phyloP scores from a whole-genome alignment of 2,113 vertebrate species.

The Anhinga anhinga region DNA sequence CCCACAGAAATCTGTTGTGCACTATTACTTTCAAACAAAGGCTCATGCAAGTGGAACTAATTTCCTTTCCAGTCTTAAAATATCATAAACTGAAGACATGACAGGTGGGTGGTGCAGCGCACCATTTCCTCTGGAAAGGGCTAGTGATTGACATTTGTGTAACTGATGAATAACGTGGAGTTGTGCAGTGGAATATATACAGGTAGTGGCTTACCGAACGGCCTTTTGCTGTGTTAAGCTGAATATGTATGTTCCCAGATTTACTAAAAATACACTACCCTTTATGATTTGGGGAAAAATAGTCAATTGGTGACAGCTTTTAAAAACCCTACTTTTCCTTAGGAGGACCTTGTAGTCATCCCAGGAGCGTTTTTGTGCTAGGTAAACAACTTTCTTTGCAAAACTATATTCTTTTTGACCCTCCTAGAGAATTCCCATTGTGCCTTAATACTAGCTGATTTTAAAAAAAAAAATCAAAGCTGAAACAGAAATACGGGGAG shows the following conservation, averaged over 20 bases:
- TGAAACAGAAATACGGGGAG: background rate
- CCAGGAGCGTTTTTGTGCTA: background rate
- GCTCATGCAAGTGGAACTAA: background rate
- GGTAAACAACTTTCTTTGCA: background rate
- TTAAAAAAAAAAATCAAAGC: background rate
- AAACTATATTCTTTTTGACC: background rate
- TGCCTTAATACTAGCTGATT: background rate
- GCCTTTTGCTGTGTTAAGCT: background rate
- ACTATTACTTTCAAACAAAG: background rate
- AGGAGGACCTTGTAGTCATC: background rate
- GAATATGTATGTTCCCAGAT: background rate
- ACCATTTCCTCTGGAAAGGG: background rate
- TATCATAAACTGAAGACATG: background rate
- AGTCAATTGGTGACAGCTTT: background rate
- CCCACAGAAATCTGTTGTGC: constrained; percentile 1
- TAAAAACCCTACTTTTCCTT: background rate
- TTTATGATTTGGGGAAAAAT: background rate
- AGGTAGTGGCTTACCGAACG: background rate
- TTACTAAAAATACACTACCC: background rate
- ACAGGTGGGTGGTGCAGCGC: background rate
- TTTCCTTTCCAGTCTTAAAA: background rate
- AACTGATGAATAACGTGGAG: background rate
- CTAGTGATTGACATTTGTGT: background rate
- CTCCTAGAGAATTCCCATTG: background rate
- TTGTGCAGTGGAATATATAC: background rate